Conservation (phyloP, 2,888 invertebrate species). For the Elysia crispata region DNA sequence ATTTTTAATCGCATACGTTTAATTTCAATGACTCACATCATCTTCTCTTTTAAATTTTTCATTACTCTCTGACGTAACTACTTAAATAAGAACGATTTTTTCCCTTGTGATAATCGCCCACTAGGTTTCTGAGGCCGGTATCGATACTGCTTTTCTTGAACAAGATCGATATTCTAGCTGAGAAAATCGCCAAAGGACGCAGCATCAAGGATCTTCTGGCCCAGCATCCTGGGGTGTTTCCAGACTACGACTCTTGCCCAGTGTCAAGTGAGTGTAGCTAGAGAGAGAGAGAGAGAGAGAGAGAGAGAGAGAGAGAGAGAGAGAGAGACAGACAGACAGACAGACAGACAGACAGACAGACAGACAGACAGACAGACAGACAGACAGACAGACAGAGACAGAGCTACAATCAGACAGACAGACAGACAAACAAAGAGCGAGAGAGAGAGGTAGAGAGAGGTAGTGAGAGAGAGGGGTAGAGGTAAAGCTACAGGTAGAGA, state of each 20-base stretch:
- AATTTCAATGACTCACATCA: too few species aligned
- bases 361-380: too few species aligned
- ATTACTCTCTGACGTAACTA: too few species aligned
- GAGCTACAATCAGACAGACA: too few species aligned
- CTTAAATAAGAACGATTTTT: too few species aligned
- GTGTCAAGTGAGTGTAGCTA: constrained; percentile 58
- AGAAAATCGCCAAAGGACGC: constrained; percentile 81
- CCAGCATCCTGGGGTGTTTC: constrained; percentile 61
- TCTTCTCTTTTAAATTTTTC: too few species aligned
- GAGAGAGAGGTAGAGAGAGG: too few species aligned
- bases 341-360: background rate
- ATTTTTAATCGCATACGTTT: too few species aligned
- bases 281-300: background rate
- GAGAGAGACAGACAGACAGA: background rate
- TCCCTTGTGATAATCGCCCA: background rate
- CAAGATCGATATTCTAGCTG: constrained; percentile 87
- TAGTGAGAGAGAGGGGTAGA: too few species aligned
- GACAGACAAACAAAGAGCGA: too few species aligned
- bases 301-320: background rate
- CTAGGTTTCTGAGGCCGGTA: constrained; percentile 85
- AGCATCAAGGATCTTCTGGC: constrained; percentile 58
- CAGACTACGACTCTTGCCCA: constrained; percentile 59
- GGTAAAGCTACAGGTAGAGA: too few species aligned
- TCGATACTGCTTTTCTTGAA: constrained; percentile 90
- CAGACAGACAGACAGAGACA: too few species aligned